Base-by-base conservation (phyloP, 2,888 invertebrate species). In the Luffia ferchaultella region DNA sequence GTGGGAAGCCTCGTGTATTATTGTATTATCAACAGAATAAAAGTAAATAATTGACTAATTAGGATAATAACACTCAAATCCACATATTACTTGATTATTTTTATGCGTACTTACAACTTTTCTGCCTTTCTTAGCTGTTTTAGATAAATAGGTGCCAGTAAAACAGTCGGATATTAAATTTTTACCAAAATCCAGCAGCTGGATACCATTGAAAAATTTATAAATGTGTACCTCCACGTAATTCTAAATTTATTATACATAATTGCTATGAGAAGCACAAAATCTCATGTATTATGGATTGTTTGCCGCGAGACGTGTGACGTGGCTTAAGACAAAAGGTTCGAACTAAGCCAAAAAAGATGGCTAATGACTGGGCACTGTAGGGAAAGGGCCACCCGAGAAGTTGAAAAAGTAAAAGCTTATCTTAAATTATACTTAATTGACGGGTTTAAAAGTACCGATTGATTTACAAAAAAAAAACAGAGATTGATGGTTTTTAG, bases 381-480 rank as follows among this genome's bases (percentile, higher is more conserved):
- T 7, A 12, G 30, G 5, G 30, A 30, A 30, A 60, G 61, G 80
- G 69, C 82, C 80, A 82, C 83, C 80, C 70, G 76, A 73, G 75
- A 73, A 63, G 76, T 64, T 7, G 30, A 72, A 65, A 79, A 78
- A 82, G 77, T 76, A 80, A 79, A 76, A 78, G 73, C 65, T 77
- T 79, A 82, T 78, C 77, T 79, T 64, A 74, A 82, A 83, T 82
- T 79, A 78, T 74, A 68, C 70, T 76, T 82, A 83, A 83, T 83
- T 83, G 74, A 62, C 72, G 79, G 80, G 71, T 73, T 69, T 70
- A 68, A 73, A 71, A 70, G 69, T 71, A 73, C 63, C 71, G 77
- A 82, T 80, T 80, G 73, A 79, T 79, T 78, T 73, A 77, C 73
- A 70, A 76, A 30, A n/a, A n/a, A n/a, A n/a, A 69, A 61, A 59